Base-by-base conservation (phyloP, 2,113 vertebrate genomes). In the Mus spicilegus region DNA sequence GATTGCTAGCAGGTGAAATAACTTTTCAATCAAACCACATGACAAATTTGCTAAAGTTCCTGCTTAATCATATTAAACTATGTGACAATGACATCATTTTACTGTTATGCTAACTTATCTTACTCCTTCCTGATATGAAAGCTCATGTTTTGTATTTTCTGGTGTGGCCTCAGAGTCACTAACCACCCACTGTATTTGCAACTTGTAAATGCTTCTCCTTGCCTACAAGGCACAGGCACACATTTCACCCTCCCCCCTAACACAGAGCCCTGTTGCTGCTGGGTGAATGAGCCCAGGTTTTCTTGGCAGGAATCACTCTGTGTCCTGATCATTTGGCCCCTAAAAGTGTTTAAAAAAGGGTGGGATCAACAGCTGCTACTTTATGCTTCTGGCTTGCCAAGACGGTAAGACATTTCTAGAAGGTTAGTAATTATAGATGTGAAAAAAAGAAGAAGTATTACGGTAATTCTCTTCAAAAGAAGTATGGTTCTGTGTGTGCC, bases 31-130 rank as follows among this genome's bases (percentile, higher is more conserved):
- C 75, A 95, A 94, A 69, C 36, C n/a, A 26, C 63, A 28, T 5
- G 67, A 72, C 75, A 89, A 81, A 63, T 89, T 91, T 93, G 86
- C 67, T 89, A 86, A 93, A 86, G 30, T 33, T 73, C 51, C 46
- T 67, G 42, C 46, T 85, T 56, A 87, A 73, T 30, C 30, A 89
- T 39, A 90, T 87, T 78, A 39, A 84, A 13, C 65, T 36, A 13
- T 61, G 49, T 46, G 10, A 81, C 10, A 51, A 51, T 87, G n/a
- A 70, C 19, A 2, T 78, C 28, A 42, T 96, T 93, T 11, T 61
- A 75, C 70, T 67, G 24, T 76, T 85, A 3, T 82, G 58, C 39
- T 49, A 61, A 4, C 36, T 36, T 78, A 1, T 63, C 54, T 90
- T 39, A 39, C 63, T 51, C 9, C 17, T 87, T 58, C 49, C 63